Evolutionary conservation across 1,140 invertebrate genomes (phyloP).

Genomic region (Acromyrmex heyeri): DNA sequence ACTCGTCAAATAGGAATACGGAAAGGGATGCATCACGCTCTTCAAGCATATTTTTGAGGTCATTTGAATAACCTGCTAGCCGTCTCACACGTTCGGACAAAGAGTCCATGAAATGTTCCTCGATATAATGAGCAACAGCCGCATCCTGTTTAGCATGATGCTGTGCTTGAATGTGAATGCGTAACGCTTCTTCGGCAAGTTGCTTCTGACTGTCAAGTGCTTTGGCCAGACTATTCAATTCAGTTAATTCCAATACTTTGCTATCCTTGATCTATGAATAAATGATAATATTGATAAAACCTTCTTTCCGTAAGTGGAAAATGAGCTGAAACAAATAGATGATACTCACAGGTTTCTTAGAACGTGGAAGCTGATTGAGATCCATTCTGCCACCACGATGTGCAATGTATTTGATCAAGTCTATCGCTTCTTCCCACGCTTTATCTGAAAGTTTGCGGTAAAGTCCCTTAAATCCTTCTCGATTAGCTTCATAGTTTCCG

Average conservation of each 20-base stretch:
- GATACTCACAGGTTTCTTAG: conserved; percentile 75
- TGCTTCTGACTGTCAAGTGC: conserved; percentile 92
- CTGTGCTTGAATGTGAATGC: conserved; percentile 87
- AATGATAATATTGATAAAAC: not conserved
- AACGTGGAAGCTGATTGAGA: conserved; percentile 81
- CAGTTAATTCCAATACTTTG: conserved; percentile 85
- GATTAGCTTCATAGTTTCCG: conserved; percentile 91
- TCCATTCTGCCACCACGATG: conserved; percentile 89
- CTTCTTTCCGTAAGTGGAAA: conserved; percentile 10
- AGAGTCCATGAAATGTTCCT: conserved; percentile 91
- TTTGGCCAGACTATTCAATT: conserved; percentile 90
- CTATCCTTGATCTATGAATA: conserved; percentile 75
- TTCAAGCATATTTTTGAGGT: conserved; percentile 89
- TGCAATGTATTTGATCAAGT: conserved; percentile 91
- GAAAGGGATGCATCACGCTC: conserved; percentile 89
- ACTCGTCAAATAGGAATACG: conserved; percentile 93
- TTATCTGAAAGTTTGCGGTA: conserved; percentile 92
- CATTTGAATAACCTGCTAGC: conserved; percentile 90
- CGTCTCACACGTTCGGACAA: conserved; percentile 90
- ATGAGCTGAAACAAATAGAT: not conserved
- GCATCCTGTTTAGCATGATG: conserved; percentile 80
- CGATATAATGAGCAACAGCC: conserved; percentile 90
- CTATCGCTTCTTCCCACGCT: conserved; percentile 91
- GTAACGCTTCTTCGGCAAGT: conserved; percentile 89
- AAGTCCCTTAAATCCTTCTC: conserved; percentile 91